A percentile compares a stretch with the other conserved stretches of the same genome.
phyloP scores from a whole-genome alignment of 2,888 invertebrate species.

The Pollenia labialis region DNA sequence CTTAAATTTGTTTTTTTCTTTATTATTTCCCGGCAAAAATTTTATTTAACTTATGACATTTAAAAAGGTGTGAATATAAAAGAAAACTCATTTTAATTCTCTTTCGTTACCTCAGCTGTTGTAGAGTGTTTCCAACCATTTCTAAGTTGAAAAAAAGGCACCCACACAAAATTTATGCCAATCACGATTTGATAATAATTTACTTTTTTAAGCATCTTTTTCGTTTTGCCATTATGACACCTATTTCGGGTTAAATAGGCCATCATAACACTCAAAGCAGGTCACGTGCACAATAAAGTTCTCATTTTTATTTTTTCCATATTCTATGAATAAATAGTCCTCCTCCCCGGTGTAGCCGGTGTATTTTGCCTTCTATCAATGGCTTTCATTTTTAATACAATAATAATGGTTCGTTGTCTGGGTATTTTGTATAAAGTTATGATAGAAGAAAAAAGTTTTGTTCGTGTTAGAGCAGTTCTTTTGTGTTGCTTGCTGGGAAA shows the following conservation, averaged over 20 bases:
- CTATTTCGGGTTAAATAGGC: constrained; percentile 72
- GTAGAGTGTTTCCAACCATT: background rate
- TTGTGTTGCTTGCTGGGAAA: background rate
- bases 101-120: background rate
- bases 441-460: constrained; percentile 20
- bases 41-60: constrained; percentile 11
- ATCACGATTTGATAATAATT: constrained; percentile 73
- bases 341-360: background rate
- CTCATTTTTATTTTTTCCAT: constrained; percentile 61
- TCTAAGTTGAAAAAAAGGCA: background rate
- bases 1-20: constrained; percentile 6
- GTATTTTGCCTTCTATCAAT: constrained; percentile 27
- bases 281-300: constrained; percentile 71
- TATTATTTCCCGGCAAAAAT: constrained; percentile 3
- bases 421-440: constrained; percentile 45
- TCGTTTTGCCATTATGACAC: constrained; percentile 72
- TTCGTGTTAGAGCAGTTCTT: background rate
- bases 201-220: constrained; percentile 68
- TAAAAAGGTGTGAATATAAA: constrained; percentile 60
- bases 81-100: constrained; percentile 53
- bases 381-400: constrained; percentile 54
- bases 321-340: constrained; percentile 21
- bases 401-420: constrained; percentile 52
- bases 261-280: constrained; percentile 69
- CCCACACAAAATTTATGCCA: constrained; percentile 57